Percentiles rank a stretch among this genome's conserved stretches.
Evolutionary conservation across 2,113 vertebrate genomes (phyloP).

Genomic region (Ceyx melanurus): DNA sequence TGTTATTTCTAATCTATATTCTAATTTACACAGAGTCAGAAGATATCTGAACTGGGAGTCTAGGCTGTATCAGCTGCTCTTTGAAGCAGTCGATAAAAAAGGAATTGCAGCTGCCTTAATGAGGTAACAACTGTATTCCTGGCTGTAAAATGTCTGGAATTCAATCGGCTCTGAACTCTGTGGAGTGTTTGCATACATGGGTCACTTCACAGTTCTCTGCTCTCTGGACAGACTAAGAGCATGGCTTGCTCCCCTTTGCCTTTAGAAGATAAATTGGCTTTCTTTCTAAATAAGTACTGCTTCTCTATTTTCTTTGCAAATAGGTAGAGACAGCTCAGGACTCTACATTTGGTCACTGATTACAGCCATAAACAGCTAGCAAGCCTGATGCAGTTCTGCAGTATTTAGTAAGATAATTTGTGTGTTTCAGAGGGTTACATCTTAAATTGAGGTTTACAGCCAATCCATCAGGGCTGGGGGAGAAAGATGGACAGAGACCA

Average conservation of each 20-base stretch:
- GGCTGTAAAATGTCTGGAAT: constrained; percentile 21
- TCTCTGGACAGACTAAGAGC: not conserved
- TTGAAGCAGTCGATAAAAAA: not conserved
- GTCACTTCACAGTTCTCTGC: not conserved
- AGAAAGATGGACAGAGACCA: not conserved
- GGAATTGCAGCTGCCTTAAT: not conserved
- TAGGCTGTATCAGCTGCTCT: not conserved
- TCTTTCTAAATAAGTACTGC: not conserved
- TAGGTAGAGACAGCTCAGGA: not conserved
- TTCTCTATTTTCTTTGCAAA: not conserved
- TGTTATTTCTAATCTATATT: not conserved
- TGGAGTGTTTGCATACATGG: not conserved
- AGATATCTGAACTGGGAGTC: not conserved
- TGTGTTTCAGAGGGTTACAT: not conserved
- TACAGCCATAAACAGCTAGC: not conserved
- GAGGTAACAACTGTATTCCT: not conserved
- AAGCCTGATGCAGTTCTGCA: not conserved
- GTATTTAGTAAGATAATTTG: not conserved
- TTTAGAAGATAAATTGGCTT: not conserved
- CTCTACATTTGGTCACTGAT: not conserved
- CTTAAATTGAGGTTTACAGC: not conserved
- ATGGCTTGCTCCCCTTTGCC: not conserved
- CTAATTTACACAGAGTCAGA: not conserved
- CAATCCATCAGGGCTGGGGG: not conserved
- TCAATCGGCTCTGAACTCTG: not conserved